These are phyloP conservation scores for Phoxinus dragarum DNA, from an alignment of 2,797 vertebrate genomes.

Conservation along the genomic window DNA sequence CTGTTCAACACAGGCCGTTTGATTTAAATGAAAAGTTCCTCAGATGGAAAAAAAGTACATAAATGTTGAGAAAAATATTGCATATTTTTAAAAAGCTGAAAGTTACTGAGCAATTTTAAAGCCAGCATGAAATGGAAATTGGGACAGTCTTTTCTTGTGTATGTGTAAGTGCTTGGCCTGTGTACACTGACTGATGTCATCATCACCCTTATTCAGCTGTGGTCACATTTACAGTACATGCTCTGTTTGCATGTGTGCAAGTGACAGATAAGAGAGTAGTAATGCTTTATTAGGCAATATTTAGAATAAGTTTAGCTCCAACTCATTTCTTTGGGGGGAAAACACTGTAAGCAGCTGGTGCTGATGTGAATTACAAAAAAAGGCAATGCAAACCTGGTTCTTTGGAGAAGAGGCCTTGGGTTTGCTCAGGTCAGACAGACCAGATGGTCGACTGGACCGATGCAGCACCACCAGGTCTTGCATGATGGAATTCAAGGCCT, in stretches of 20 bases:
- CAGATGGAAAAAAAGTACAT: background rate
- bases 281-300: background rate
- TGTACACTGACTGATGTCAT: background rate
- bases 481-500: slow-evolving; percentile 98
- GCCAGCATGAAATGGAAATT: background rate
- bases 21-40: background rate
- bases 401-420: slow-evolving; percentile 92
- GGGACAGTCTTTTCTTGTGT: background rate
- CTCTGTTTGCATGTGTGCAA: background rate
- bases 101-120: background rate
- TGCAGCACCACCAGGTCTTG: slow-evolving; percentile 98
- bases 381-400: slow-evolving; percentile 86
- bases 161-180: background rate
- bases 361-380: background rate
- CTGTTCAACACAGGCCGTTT: background rate
- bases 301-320: background rate
- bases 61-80: background rate
- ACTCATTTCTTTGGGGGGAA: background rate
- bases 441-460: slow-evolving; percentile 91
- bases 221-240: background rate
- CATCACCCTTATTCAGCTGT: background rate
- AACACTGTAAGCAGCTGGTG: no score
- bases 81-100: background rate
- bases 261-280: background rate
- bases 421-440: slow-evolving; percentile 88